Conservation (phyloP, 2,797 vertebrate species). For the Eidolon dupreanum region DNA sequence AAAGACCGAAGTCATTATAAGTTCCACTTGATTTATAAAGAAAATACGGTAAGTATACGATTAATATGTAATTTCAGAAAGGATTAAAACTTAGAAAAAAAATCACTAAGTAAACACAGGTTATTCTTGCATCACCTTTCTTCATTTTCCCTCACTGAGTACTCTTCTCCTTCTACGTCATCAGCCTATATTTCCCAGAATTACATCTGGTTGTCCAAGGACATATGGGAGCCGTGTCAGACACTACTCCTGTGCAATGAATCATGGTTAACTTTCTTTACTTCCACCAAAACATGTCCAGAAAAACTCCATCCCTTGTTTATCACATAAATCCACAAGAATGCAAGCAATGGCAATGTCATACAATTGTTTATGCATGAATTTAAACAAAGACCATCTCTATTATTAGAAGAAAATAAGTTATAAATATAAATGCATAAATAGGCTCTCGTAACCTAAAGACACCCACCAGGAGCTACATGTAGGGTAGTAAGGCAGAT, state of each 20-base stretch:
- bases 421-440: not conserved
- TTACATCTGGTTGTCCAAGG: not conserved
- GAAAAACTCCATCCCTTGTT: not conserved
- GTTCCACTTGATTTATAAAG: not conserved
- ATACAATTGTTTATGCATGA: not conserved
- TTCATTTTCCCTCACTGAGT: not conserved
- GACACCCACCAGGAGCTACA: not conserved
- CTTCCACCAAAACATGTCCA: not conserved
- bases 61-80: slow-evolving; percentile 2
- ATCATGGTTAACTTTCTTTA: not conserved
- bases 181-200: not conserved
- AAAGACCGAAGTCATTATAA: not conserved
- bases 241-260: not conserved
- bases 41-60: not conserved
- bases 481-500: fast-evolving
- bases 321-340: not conserved
- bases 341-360: not conserved
- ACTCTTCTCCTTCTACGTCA: not conserved
- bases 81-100: not conserved
- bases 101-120: not conserved
- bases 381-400: not conserved
- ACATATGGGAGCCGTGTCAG: not conserved
- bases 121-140: not conserved
- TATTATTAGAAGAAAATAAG: not conserved
- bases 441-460: not conserved